Conservation (phyloP, 2,888 invertebrate species). For the Dolichopus griseipennis region DNA sequence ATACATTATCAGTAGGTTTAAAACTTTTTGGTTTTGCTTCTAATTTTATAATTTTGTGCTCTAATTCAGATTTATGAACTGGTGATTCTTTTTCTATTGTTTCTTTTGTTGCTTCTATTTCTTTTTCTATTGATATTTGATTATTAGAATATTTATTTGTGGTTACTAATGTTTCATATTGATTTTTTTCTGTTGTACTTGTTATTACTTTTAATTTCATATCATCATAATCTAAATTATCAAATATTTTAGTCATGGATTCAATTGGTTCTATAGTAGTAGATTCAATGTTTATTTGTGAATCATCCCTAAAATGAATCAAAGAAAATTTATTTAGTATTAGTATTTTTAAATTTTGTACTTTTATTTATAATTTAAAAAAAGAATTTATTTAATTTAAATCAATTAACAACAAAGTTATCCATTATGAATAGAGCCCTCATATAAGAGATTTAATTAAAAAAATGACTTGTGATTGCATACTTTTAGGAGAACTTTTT, state of each 20-base stretch:
- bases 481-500: too few relatives aligned
- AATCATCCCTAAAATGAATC: neutral
- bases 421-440: too few relatives aligned
- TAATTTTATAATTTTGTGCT: conserved; percentile 17
- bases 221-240: neutral
- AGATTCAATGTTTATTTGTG: neutral
- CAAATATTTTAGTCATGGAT: neutral
- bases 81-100: neutral
- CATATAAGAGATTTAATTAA: too few relatives aligned
- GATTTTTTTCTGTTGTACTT: neutral
- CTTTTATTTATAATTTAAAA: too few relatives aligned
- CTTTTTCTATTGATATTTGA: too few relatives aligned
- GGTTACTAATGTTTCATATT: neutral
- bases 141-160: neutral
- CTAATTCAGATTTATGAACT: neutral
- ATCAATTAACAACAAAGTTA: too few relatives aligned
- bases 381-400: too few relatives aligned
- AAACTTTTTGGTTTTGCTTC: conserved; percentile 17
- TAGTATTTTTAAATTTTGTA: too few relatives aligned
- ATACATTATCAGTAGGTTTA: conserved; percentile 13
- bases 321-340: neutral
- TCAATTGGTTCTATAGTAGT: neutral
- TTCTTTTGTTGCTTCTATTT: neutral
- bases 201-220: neutral
- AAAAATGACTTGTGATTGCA: too few relatives aligned